Conservation (phyloP, 1,140 invertebrate species). For the Drosophila sturtevanti region DNA sequence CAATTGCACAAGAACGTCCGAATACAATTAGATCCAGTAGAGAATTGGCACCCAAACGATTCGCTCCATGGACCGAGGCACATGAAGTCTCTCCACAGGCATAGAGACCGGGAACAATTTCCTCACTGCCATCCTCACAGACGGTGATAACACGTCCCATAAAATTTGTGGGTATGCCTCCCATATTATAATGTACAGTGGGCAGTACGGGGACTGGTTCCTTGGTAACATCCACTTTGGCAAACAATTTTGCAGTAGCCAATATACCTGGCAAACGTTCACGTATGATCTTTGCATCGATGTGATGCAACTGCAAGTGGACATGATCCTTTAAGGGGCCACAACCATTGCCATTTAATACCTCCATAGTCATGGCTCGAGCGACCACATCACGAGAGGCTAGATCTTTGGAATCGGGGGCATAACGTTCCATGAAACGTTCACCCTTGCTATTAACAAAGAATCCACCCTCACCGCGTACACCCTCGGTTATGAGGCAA, state of each 20-base stretch:
- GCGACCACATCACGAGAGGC: slow-evolving; percentile 99
- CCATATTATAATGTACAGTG: slow-evolving; percentile 99
- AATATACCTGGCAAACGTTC: slow-evolving; percentile 91
- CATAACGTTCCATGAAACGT: slow-evolving; percentile 99
- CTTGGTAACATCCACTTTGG: slow-evolving; percentile 97
- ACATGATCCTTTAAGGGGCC: slow-evolving; percentile 99
- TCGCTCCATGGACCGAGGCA: slow-evolving; percentile 98
- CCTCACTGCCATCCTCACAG: slow-evolving; percentile 85
- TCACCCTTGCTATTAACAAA: slow-evolving; percentile 97
- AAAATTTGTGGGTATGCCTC: slow-evolving; percentile 97
- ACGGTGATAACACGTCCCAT: slow-evolving; percentile 90
- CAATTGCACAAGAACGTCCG: slow-evolving; percentile 95
- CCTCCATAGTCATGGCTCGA: slow-evolving; percentile 98
- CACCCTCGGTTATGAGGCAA: slow-evolving; percentile 98
- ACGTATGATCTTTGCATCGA: slow-evolving; percentile 94
- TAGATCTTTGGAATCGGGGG: slow-evolving; percentile 98
- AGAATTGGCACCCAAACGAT: slow-evolving; percentile 98
- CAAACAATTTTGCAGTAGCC: slow-evolving; percentile 98
- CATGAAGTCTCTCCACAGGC: slow-evolving; percentile 89
- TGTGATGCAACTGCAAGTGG: slow-evolving; percentile 96
- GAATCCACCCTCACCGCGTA: slow-evolving; percentile 97
- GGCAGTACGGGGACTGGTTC: slow-evolving; percentile 98
- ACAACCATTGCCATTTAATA: slow-evolving; percentile 95
- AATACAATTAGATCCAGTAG: slow-evolving; percentile 98
- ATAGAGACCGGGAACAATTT: slow-evolving; percentile 88